phyloP scores from a whole-genome alignment of 2,888 invertebrate species.

The Serripes groenlandicus region DNA sequence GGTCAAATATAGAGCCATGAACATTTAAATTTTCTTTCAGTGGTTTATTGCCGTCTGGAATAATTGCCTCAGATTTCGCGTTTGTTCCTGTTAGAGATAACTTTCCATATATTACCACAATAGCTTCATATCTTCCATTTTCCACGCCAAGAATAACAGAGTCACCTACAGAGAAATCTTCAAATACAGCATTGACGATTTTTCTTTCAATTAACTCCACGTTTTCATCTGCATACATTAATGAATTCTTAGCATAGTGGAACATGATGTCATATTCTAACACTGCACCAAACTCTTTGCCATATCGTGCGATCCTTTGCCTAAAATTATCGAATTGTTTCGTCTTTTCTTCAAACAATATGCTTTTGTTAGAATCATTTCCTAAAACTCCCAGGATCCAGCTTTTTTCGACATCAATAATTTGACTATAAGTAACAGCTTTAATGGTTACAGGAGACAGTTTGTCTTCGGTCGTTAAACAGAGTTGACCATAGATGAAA shows the following conservation, averaged over 20 bases:
- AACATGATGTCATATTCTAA: constrained; percentile 10
- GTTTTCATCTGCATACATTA: not conserved
- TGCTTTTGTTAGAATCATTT: not conserved
- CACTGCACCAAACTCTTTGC: not conserved
- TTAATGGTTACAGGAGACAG: constrained; percentile 29
- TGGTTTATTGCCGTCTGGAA: not conserved
- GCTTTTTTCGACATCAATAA: constrained; percentile 27
- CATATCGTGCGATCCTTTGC: not conserved
- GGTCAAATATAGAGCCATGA: not conserved
- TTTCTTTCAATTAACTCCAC: not conserved
- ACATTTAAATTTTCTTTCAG: not conserved
- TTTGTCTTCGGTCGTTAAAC: constrained; percentile 7
- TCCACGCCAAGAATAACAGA: constrained; percentile 6
- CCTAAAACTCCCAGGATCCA: constrained; percentile 10
- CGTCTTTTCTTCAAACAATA: not conserved
- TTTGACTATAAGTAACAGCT: constrained; percentile 31
- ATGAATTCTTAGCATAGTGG: not conserved
- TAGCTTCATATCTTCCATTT: constrained; percentile 7
- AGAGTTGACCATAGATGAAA: constrained; percentile 36
- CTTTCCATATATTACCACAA: not conserved
- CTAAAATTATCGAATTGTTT: not conserved
- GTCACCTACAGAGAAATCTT: not conserved
- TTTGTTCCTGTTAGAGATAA: not conserved
- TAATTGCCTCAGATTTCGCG: not conserved
- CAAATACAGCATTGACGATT: not conserved